Evolutionary conservation across 1,140 invertebrate genomes (phyloP), one percentile per base, ranked within the genome.

Genomic region (Carcinoscorpius rotundicauda): DNA sequence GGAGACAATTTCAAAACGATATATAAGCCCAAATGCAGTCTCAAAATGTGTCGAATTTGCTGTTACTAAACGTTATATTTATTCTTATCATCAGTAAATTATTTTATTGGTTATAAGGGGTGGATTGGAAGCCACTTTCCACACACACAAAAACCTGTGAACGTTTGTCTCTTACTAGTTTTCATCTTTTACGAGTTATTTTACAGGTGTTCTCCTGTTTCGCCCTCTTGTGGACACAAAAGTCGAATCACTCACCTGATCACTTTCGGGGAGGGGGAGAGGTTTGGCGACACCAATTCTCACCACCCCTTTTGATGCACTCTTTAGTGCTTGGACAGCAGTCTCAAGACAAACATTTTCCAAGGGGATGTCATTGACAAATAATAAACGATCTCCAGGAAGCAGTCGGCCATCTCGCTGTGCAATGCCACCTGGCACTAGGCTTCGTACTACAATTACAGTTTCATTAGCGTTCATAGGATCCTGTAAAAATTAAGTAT

Each of bases 271-370:
- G 66, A 98, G 86, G 60, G 95, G 95, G 71, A 98, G 81, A n/a
- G 97, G 96, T 79, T 99, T 99, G 66, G 95, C 93, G 58, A 99
- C 95, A 49, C 94, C 94, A 71, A 99, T 95, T 64, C 87, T 83
- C 0, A 98, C 97, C 50, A 88, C 84, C 50, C 96, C 96, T 71
- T 90, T 88, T 4, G 91, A 87, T 11, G 96, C 95, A 52, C 86
- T 86, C 78, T 93, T 91, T 71, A 73, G 65, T 4, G 93, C 93
- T 75, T 96, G 92, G 50, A 98, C 96, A 11, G 97, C 96, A 80
- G 96, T 87, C 77, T 98, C 94, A 62, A 99, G 78, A 50, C 88
- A 93, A 58, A 94, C 93, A 80, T 97, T 94, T 75, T 97, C 93
- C 69, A 99, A 79, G 74, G 87, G 86, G 70, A 88, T 89, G 69